Conservation (phyloP, 92 coral and sea anemone species). For the Zoanthus gigantus region DNA sequence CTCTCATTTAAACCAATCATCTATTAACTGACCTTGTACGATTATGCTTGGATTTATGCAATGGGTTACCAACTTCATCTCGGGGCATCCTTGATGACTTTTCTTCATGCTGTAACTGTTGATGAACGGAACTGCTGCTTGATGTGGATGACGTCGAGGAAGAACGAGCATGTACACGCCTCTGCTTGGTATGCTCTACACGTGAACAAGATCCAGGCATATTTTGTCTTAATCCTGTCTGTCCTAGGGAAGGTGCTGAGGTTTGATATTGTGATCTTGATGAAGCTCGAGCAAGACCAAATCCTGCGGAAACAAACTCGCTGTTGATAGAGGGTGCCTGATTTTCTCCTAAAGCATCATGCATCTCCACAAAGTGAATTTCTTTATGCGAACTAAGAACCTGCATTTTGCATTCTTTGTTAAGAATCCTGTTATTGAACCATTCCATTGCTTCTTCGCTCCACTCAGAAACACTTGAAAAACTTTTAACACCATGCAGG, state of each 20-base stretch:
- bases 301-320: conserved; percentile 4
- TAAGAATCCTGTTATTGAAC: conserved; percentile 69
- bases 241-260: not conserved
- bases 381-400: conserved; percentile 49
- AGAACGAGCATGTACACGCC: conserved; percentile 3
- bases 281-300: not conserved
- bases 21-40: not conserved
- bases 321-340: not conserved
- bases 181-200: not conserved
- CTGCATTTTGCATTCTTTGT: conserved; percentile 63
- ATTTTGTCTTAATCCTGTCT: not conserved
- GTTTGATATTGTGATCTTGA: not conserved
- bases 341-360: conserved; percentile 23
- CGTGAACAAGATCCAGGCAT: not conserved
- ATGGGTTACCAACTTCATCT: not conserved
- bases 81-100: not conserved
- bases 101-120: not conserved
- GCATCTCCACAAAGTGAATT: conserved; percentile 45
- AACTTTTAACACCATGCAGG: conserved; percentile 62
- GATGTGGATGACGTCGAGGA: conserved; percentile 27
- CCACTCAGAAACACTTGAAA: conserved; percentile 67
- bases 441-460: conserved; percentile 61
- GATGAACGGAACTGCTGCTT: conserved; percentile 4
- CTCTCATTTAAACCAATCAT: not conserved
- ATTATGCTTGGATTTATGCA: not conserved